Conservation (phyloP, 2,888 invertebrate genomes). For the Pseudococcus longispinus region DNA sequence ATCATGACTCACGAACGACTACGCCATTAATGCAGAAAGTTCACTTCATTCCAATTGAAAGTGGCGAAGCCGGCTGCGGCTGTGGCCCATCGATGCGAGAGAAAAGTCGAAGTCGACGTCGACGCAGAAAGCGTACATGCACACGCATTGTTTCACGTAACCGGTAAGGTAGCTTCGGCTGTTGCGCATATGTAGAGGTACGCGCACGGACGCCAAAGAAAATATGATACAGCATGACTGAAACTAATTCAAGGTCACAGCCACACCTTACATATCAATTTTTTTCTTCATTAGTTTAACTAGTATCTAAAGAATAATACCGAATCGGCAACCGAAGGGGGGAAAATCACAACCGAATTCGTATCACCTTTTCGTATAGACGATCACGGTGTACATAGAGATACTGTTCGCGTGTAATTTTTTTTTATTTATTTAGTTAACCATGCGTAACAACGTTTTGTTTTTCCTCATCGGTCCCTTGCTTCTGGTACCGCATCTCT, state of each 20-base stretch:
- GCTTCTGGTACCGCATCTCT: too few relatives aligned
- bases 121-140: conserved; percentile 9
- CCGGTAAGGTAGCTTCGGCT: conserved; percentile 3
- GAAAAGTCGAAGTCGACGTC: background rate
- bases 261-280: conserved; percentile 47
- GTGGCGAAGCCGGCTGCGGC: background rate
- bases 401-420: background rate
- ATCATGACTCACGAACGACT: too few relatives aligned
- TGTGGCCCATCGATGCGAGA: background rate
- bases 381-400: too few relatives aligned
- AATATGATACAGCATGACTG: conserved; percentile 46
- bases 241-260: conserved; percentile 49
- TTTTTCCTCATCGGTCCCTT: background rate
- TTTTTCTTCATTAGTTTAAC: conserved; percentile 12
- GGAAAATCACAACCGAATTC: background rate
- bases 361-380: background rate
- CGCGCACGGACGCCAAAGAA: conserved; percentile 28
- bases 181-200: background rate
- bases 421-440: conserved; percentile 29
- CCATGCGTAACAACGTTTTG: conserved; percentile 26
- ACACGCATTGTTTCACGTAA: conserved; percentile 17
- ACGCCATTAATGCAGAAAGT: background rate
- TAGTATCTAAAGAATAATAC: background rate
- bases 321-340: background rate
- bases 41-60: background rate